phyloP scores from a whole-genome alignment of 2,888 invertebrate genomes.

The Cordilura impudica region DNA sequence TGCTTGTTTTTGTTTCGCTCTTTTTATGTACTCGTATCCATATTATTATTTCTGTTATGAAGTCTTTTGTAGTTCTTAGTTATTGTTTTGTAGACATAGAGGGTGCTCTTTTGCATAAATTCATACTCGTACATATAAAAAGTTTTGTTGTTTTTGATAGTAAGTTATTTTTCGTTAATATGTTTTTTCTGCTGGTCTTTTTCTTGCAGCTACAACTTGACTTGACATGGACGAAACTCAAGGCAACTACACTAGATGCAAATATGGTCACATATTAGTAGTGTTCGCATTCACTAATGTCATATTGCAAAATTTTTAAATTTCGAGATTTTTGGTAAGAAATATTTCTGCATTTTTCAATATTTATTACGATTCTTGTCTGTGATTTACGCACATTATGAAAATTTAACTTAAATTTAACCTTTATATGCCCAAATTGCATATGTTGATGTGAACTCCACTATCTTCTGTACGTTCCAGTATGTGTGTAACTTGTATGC shows the following conservation, averaged over 20 bases:
- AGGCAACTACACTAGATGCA: conserved; percentile 45
- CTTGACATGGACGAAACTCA: conserved; percentile 52
- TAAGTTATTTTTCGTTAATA: conserved; percentile 10
- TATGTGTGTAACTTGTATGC: conserved; percentile 30
- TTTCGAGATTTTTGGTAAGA: too few relatives aligned
- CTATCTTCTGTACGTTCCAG: conserved; percentile 18
- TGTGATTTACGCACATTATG: too few relatives aligned
- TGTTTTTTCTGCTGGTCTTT: conserved; percentile 9
- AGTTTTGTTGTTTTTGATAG: conserved; percentile 20
- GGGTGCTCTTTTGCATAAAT: conserved; percentile 59
- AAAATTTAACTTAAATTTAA: too few relatives aligned
- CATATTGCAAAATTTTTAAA: neutral
- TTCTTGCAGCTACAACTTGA: conserved; percentile 32
- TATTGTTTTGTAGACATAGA: conserved; percentile 37
- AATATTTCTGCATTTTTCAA: neutral
- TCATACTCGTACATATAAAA: conserved; percentile 39
- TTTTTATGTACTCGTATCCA: conserved; percentile 1
- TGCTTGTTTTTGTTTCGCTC: conserved; percentile 1
- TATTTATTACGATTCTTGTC: too few relatives aligned
- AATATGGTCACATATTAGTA: conserved; percentile 24
- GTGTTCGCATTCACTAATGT: neutral
- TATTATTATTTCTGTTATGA: conserved; percentile 50
- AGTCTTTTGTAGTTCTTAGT: conserved; percentile 51
- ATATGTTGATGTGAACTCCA: neutral
- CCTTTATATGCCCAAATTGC: too few relatives aligned